Conservation (phyloP, 2,888 invertebrate genomes). For the Heliconius cydno region DNA sequence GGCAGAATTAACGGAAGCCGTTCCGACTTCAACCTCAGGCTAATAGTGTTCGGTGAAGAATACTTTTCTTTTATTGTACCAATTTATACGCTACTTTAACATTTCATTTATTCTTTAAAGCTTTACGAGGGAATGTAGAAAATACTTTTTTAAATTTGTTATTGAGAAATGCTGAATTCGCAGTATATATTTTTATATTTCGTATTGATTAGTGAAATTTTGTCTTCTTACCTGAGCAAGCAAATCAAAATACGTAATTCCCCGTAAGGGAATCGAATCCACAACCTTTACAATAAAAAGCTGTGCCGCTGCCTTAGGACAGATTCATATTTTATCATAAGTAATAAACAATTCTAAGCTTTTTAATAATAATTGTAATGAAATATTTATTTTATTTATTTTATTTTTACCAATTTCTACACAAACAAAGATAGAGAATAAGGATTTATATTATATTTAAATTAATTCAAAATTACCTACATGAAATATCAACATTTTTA, state of each 20-base stretch:
- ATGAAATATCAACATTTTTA: not conserved
- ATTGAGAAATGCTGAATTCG: not conserved
- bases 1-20: constrained; percentile 30
- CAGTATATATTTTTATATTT: not conserved
- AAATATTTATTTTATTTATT: too few species aligned
- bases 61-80: constrained; percentile 24
- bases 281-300: not conserved
- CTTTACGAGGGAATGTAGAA: not conserved
- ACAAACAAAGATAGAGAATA: too few species aligned
- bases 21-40: constrained; percentile 29
- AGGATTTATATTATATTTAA: too few species aligned
- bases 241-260: not conserved
- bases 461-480: too few species aligned
- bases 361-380: too few species aligned
- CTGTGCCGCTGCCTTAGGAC: not conserved
- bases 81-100: constrained; percentile 27
- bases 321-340: not conserved
- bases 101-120: constrained; percentile 9
- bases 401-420: too few species aligned
- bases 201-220: too few species aligned
- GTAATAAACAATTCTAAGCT: not conserved
- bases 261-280: not conserved
- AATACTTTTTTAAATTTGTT: not conserved
- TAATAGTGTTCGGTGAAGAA: constrained; percentile 22
- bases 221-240: not conserved